Evolutionary conservation across 2,113 vertebrate species (phyloP).

Genomic region (Dendropsophus ebraccatus): DNA sequence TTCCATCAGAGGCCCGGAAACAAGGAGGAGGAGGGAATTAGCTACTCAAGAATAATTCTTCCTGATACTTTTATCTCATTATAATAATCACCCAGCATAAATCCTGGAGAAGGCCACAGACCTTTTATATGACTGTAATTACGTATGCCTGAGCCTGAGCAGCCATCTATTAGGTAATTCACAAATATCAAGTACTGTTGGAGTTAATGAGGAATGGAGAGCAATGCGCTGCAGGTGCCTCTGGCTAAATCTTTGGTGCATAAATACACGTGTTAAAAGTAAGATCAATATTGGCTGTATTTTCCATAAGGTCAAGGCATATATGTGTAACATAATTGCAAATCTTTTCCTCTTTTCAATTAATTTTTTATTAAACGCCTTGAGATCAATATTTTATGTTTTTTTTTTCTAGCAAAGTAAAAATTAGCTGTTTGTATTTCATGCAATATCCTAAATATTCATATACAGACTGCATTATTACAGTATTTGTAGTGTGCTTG

Average conservation of each 20-base stretch:
- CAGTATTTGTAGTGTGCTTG: neutral
- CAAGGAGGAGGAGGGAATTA: neutral
- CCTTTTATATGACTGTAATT: neutral
- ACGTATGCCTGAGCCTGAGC: neutral
- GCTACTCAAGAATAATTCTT: neutral
- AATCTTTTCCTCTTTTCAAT: neutral
- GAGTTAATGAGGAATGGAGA: neutral
- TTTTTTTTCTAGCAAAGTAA: neutral
- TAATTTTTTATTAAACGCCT: neutral
- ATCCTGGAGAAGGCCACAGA: neutral
- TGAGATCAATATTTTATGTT: neutral
- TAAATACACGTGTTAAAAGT: neutral
- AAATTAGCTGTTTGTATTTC: neutral
- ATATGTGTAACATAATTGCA: neutral
- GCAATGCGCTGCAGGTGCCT: neutral
- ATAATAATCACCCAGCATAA: neutral
- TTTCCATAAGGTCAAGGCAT: neutral
- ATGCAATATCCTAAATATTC: neutral
- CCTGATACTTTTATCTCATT: conserved; percentile 1
- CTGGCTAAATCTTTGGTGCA: neutral
- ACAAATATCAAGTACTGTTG: neutral
- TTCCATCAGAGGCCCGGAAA: neutral
- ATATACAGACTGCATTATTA: neutral
- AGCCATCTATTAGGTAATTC: neutral
- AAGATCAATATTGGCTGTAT: neutral